A percentile compares a stretch with the other conserved stretches of the same genome.
Conservation (phyloP, 1,140 invertebrate genomes). For the Euura saliciscinereae region DNA sequence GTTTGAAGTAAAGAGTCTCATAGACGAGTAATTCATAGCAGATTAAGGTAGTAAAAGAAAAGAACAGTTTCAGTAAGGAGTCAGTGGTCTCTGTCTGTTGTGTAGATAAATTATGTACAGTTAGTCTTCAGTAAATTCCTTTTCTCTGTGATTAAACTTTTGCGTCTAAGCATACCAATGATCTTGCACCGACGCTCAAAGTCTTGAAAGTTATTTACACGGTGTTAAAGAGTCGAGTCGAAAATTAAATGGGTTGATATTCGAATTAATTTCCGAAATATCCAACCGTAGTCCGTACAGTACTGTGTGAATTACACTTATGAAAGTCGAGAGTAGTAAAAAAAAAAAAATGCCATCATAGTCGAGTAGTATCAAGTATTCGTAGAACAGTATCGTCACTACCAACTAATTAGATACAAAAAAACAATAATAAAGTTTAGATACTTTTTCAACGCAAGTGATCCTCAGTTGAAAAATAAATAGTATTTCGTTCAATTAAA, state of each 20-base stretch:
- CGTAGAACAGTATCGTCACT: background rate
- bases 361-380: background rate
- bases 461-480: background rate
- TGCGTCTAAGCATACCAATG: background rate
- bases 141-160: background rate
- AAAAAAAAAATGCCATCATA: background rate
- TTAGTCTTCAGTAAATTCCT: background rate
- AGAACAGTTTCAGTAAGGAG: background rate
- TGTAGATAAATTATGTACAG: background rate
- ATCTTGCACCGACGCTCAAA: background rate
- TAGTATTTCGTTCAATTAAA: constrained; percentile 1
- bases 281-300: background rate
- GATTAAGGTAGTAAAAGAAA: background rate
- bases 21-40: background rate
- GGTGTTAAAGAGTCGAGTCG: background rate
- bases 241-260: background rate
- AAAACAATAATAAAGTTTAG: no score
- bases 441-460: no score
- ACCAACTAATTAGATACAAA: background rate
- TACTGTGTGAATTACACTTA: background rate
- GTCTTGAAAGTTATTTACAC: background rate
- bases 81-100: background rate
- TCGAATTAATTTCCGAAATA: background rate
- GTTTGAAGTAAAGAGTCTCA: background rate
- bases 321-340: background rate